Evolutionary conservation across 2,797 vertebrate genomes (phyloP).

Genomic region (Sorex maritimensis): DNA sequence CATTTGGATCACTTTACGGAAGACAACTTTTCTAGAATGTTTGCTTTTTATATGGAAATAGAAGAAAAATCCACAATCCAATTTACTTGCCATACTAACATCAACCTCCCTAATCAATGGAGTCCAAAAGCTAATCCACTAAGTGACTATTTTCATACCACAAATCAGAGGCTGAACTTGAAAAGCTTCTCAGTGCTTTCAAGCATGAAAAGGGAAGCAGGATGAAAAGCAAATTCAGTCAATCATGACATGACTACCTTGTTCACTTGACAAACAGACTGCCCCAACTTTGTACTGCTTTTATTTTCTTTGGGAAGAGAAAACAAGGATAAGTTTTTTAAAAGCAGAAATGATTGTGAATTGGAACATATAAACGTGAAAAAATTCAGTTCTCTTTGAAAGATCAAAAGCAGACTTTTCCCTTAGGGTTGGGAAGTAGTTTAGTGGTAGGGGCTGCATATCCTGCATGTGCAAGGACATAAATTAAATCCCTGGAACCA

Average conservation of each 20-base stretch:
- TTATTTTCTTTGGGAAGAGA: background rate
- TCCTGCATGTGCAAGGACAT: too few species aligned
- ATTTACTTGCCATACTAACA: slow-evolving; percentile 66
- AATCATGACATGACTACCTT: slow-evolving; percentile 69
- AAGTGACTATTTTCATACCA: slow-evolving; percentile 63
- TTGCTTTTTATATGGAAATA: slow-evolving; percentile 33
- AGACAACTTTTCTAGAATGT: background rate
- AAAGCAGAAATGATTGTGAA: background rate
- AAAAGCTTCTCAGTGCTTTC: slow-evolving; percentile 76
- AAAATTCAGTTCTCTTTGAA: slow-evolving; percentile 68
- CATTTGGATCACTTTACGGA: slow-evolving; percentile 58
- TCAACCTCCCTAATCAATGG: slow-evolving; percentile 48
- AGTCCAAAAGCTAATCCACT: slow-evolving; percentile 48
- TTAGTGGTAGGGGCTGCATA: too few species aligned
- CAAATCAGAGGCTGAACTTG: slow-evolving; percentile 56
- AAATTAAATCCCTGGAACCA: too few species aligned
- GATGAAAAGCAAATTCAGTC: slow-evolving; percentile 63
- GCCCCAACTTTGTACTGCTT: slow-evolving; percentile 33
- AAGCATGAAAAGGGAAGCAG: slow-evolving; percentile 75
- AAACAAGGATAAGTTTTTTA: background rate
- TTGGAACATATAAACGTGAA: slow-evolving; percentile 6
- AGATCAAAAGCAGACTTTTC: slow-evolving; percentile 68
- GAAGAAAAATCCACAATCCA: slow-evolving; percentile 54
- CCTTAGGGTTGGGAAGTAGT: too few species aligned
- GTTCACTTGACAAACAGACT: slow-evolving; percentile 46